These are phyloP conservation scores for Cyprinodon tularosa DNA, from an alignment of 2,113 vertebrate genomes.

Conservation along the genomic window DNA sequence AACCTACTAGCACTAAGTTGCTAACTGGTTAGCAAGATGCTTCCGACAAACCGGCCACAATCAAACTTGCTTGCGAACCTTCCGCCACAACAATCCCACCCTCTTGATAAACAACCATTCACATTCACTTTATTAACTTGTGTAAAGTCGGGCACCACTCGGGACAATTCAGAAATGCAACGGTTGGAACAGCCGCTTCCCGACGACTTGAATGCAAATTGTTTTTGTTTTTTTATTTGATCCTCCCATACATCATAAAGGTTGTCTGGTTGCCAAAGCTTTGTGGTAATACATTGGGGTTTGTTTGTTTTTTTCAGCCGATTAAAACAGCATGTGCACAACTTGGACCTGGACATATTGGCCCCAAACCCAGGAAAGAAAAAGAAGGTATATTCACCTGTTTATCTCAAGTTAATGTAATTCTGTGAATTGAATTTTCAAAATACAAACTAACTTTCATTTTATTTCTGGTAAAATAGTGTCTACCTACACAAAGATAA, in stretches of 20 bases:
- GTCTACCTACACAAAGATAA: constrained; percentile 54
- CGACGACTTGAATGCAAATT: neutral
- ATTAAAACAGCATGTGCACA: constrained; percentile 24
- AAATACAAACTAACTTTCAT: neutral
- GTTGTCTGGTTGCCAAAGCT: neutral
- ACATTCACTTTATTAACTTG: no score
- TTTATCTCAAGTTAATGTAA: neutral
- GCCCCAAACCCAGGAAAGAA: constrained; percentile 44
- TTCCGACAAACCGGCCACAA: no score
- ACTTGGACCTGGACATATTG: constrained; percentile 83
- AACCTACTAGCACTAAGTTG: no score
- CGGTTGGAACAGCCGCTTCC: no score
- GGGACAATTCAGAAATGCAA: no score
- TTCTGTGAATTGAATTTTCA: neutral
- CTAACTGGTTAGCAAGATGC: no score
- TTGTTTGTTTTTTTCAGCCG: constrained; percentile 34
- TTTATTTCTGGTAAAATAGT: constrained; percentile 33
- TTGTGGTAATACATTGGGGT: neutral
- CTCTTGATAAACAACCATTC: no score
- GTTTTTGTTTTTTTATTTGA: neutral
- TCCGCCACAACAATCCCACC: no score
- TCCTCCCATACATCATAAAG: neutral
- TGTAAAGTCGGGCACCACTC: no score
- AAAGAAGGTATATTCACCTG: constrained; percentile 63
- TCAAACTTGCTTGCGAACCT: no score